Evolutionary conservation across 2,113 vertebrate genomes (phyloP), one percentile per base, ranked within the genome.

Genomic region (Apeltes quadracus): DNA sequence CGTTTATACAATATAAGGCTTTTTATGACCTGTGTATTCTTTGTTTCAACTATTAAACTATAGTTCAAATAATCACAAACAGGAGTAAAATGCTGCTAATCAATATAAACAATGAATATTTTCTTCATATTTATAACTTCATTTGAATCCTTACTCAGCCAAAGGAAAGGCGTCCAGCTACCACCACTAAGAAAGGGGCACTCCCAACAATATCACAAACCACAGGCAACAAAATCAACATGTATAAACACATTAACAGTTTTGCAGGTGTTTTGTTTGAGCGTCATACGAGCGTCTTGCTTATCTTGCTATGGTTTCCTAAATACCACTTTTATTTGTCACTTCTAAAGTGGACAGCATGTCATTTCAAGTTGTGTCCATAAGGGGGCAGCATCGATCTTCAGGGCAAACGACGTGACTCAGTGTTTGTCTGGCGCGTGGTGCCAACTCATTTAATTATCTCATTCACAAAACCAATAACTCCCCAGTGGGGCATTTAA

Each of bases 391-490:
- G 61, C 83, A 44, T 78, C 12, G 64, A 2, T 46, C 80, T 87
- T 23, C 32, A 25, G 18, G 0, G 12, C 6, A 9, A 1, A 58
- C n/a, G 27, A 61, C 34, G 39, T 68, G 74, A 85, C 61, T 71
- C 70, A 59, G 25, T 4, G 44, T 27, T 32, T 61, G 61, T 41
- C 56, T 15, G 69, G 56, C 76, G 75, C 70, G 44, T 69, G 78
- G 48, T 69, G 11, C 7, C 22, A 16, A 57, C 27, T 85, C 78
- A 78, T 78, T 67, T 70, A 69, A 75, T 86, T 59, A 68, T 71
- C 83, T 86, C 78, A 78, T 87, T 87, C 70, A 86, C 56, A 75
- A 86, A 88, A 75, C 32, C 69, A 78, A 46, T 82, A 72, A 80
- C 22, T 80, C 22, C 72, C 53, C 64, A 58, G 55, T 16, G 8